phyloP scores from a whole-genome alignment of 23 tunicate genomes.

The Pegea sp. region DNA sequence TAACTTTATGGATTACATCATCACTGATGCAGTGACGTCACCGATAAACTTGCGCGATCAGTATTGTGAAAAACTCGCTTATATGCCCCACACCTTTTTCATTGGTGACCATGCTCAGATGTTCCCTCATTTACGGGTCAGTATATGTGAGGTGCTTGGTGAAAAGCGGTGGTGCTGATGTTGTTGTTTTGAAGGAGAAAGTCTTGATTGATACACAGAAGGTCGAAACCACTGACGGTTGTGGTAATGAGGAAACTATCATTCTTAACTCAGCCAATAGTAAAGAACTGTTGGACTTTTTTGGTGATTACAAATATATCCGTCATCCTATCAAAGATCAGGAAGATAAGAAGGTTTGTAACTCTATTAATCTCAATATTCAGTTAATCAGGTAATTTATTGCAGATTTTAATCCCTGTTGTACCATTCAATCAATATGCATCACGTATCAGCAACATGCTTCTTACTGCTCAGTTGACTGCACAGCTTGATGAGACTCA shows the following conservation, averaged over 20 bases:
- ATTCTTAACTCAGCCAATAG: constrained; percentile 35
- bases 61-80: constrained; percentile 87
- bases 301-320: constrained; percentile 26
- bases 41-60: constrained; percentile 30
- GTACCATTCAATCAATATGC: constrained; percentile 51
- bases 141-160: neutral
- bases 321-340: constrained; percentile 34
- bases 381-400: neutral
- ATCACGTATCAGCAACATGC: constrained; percentile 35
- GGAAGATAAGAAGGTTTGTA: constrained; percentile 27
- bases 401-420: constrained; percentile 12
- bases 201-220: constrained; percentile 65
- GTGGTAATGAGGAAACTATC: constrained; percentile 21
- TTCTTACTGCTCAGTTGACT: constrained; percentile 58
- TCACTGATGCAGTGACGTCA: constrained; percentile 78
- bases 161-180: neutral
- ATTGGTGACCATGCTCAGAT: constrained; percentile 97
- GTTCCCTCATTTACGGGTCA: constrained; percentile 75
- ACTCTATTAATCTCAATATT: neutral
- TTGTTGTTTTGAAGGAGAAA: constrained; percentile 33
- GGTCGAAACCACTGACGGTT: no score
- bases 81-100: constrained; percentile 89
- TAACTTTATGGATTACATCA: constrained; percentile 93
- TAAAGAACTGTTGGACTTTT: constrained; percentile 29
- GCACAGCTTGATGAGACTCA: constrained; percentile 47